Base-by-base conservation (phyloP, 2,113 vertebrate species). In the Sisor rabdophorus region DNA sequence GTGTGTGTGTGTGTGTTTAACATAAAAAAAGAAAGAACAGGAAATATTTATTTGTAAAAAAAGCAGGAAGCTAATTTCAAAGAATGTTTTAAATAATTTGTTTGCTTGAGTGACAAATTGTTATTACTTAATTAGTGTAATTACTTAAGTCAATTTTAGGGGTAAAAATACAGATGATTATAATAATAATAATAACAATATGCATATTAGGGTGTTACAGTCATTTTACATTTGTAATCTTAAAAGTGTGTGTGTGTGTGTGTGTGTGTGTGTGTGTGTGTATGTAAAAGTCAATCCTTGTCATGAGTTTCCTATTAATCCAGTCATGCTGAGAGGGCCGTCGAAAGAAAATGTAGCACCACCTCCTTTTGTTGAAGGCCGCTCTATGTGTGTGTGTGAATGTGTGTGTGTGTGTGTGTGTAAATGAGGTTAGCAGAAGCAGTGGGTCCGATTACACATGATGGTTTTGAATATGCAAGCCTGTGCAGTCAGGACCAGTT, bases 401-500 rank as follows among this genome's bases (percentile, higher is more conserved):
- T n/a, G n/a, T n/a, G n/a, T n/a, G n/a, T 90, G 89, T 81, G 75
- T 53, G 80, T 76, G 73, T 89, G 91, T 90, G 91, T 91, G 89
- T 80, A 92, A 93, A 93, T 93, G 92, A 93, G 92, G 89, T 91
- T 89, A 87, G 91, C 77, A 73, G 77, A 81, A 81, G 90, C 90
- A 88, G 89, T 88, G 86, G 88, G 89, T 94, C 93, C 87, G 87
- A 92, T 95, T 93, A 93, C 91, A 92, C 91, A 92, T 87, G 89
- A 88, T 65, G 81, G 91, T 92, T 95, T 92, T 92, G 91, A 94
- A 91, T 94, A 93, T 94, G 90, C 89, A 91, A 90, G 92, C 89
- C 89, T 84, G 74, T 82, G 90, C 92, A 89, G 87, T 89, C 87
- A 92, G 88, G 94, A 96, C 93, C 93, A 90, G 93, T 95, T 95